Percentiles rank a stretch among this genome's conserved stretches.
phyloP scores from a whole-genome alignment of 2,888 invertebrate genomes.

The Crocallis elinguaria region DNA sequence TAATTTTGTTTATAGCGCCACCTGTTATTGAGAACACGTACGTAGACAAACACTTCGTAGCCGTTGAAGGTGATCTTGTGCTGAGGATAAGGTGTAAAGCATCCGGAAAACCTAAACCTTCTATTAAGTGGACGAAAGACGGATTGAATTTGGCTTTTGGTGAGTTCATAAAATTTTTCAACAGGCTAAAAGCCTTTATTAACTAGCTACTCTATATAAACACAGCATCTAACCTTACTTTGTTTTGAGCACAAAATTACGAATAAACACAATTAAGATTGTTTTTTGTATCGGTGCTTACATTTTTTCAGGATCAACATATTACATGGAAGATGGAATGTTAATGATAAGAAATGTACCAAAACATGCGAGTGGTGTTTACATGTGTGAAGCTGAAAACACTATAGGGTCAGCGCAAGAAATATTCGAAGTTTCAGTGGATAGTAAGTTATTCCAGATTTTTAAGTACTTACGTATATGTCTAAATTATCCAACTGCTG shows the following conservation, averaged over 20 bases:
- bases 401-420: constrained; percentile 41
- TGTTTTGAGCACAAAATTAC: too few species aligned
- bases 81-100: constrained; percentile 1
- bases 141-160: constrained; percentile 49
- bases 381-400: constrained; percentile 56
- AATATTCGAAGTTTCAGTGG: constrained; percentile 46
- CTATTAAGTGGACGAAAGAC: constrained; percentile 25
- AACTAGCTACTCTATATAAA: too few species aligned
- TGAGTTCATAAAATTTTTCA: constrained; percentile 29
- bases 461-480: too few species aligned
- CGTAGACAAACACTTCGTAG: neutral
- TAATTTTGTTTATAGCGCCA: constrained; percentile 41
- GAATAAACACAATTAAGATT: too few species aligned
- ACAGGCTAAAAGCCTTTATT: too few species aligned
- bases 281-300: too few species aligned
- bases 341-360: constrained; percentile 55
- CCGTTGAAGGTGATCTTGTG: constrained; percentile 7
- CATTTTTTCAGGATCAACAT: constrained; percentile 42
- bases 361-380: constrained; percentile 40
- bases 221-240: too few species aligned
- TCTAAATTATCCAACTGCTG: too few species aligned
- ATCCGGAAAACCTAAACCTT: constrained; percentile 7
- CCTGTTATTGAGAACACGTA: constrained; percentile 5
- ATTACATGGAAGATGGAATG: constrained; percentile 52
- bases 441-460: constrained; percentile 56